Percentiles rank a stretch among this genome's conserved stretches.
phyloP scores from a whole-genome alignment of 2,113 vertebrate species.

The Muntiacus reevesi region DNA sequence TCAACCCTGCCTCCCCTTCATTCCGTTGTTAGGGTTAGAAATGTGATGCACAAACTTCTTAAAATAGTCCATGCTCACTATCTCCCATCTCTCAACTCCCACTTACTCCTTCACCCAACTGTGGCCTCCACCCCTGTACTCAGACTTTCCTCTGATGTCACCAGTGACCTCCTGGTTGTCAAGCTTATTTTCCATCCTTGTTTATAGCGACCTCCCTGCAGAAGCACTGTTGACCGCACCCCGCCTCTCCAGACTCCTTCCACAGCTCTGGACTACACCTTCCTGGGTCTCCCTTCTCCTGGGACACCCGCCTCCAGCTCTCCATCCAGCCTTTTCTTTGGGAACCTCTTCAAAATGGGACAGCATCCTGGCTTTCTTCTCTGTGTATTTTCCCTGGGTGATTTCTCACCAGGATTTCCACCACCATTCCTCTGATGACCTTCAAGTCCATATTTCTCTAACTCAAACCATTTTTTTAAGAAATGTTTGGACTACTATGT shows the following conservation, averaged over 20 bases:
- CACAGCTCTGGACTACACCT: background rate
- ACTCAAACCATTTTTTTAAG: background rate
- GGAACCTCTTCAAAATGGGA: too few species aligned
- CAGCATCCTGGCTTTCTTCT: background rate
- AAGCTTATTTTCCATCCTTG: background rate
- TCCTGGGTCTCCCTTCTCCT: background rate
- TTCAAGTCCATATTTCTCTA: background rate
- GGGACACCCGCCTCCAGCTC: background rate
- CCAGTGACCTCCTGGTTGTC: background rate
- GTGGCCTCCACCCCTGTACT: background rate
- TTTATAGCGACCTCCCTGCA: background rate
- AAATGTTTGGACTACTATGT: background rate
- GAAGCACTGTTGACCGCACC: background rate
- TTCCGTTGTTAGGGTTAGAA: constrained; percentile 8
- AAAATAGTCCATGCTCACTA: background rate
- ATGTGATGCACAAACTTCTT: background rate
- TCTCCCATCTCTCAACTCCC: background rate
- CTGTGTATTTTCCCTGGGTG: background rate
- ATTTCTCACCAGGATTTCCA: background rate
- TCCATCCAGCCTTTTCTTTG: background rate
- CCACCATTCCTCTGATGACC: background rate
- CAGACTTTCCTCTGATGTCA: background rate
- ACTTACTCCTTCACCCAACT: background rate
- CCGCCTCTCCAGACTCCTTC: background rate
- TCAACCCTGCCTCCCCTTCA: background rate